These are phyloP conservation scores for Lycorma delicatula DNA, from an alignment of 1,140 invertebrate species.

Conservation along the genomic window DNA sequence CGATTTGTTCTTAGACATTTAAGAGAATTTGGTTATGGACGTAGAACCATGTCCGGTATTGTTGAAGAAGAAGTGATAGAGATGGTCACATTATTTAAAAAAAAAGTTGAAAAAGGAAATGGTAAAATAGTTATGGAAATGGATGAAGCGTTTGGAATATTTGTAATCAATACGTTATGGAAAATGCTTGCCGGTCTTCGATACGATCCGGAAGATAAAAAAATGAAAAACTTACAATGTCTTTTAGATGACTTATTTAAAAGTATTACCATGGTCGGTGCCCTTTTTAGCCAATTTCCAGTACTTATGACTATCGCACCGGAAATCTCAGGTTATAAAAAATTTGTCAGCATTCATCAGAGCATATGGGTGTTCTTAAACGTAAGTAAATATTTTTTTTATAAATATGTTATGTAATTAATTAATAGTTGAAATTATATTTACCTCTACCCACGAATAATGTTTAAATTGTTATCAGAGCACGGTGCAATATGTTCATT, in stretches of 20 bases:
- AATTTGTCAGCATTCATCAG: constrained; percentile 57
- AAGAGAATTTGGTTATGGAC: constrained; percentile 72
- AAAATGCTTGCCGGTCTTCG: constrained; percentile 71
- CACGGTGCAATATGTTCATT: too few relatives aligned
- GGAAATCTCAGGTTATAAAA: constrained; percentile 62
- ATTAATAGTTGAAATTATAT: too few relatives aligned
- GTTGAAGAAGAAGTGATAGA: constrained; percentile 57
- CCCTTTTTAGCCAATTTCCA: constrained; percentile 68
- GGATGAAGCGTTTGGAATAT: constrained; percentile 61
- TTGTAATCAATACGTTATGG: constrained; percentile 79
- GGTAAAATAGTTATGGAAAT: constrained; percentile 46
- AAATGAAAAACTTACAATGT: constrained; percentile 55
- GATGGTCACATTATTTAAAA: constrained; percentile 46
- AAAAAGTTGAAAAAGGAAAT: constrained; percentile 31
- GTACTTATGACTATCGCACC: constrained; percentile 63
- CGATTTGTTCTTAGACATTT: constrained; percentile 68
- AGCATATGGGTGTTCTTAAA: constrained; percentile 59
- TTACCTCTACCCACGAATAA: too few relatives aligned
- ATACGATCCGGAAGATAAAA: constrained; percentile 48
- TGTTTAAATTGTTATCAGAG: too few relatives aligned
- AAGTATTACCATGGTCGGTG: constrained; percentile 67
- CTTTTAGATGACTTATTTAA: constrained; percentile 60
- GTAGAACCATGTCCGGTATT: constrained; percentile 59
- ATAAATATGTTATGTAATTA: neutral
- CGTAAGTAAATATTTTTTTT: constrained; percentile 29